A percentile compares a stretch with the other conserved stretches of the same genome.
Evolutionary conservation across 2,888 invertebrate species (phyloP).

Genomic region (Diplolepis rosae): DNA sequence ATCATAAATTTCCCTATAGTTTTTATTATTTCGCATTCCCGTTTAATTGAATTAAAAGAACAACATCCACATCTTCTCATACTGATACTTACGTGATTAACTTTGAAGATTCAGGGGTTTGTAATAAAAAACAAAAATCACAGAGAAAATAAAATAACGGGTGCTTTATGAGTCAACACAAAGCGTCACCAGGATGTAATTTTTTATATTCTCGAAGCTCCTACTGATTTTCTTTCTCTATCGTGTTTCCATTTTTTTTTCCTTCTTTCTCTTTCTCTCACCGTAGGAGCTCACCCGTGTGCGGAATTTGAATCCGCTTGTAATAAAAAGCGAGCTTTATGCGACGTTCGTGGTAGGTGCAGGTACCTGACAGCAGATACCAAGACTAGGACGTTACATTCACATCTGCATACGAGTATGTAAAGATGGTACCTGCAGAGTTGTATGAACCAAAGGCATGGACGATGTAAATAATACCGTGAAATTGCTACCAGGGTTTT

Average conservation of each 20-base stretch:
- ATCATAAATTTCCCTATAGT: not conserved
- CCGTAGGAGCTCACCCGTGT: slow-evolving; percentile 59
- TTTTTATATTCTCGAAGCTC: slow-evolving; percentile 57
- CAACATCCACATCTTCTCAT: slow-evolving; percentile 8
- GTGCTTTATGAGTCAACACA: slow-evolving; percentile 65
- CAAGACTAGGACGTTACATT: slow-evolving; percentile 37
- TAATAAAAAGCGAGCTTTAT: slow-evolving; percentile 73
- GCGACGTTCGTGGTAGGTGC: slow-evolving; percentile 62
- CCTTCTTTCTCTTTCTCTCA: slow-evolving; percentile 48
- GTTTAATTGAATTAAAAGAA: not conserved
- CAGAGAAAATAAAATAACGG: slow-evolving; percentile 68
- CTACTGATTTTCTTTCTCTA: slow-evolving; percentile 45
- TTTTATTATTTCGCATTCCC: not conserved
- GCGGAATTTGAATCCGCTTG: slow-evolving; percentile 73
- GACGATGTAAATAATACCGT: slow-evolving; percentile 64
- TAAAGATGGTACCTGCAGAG: slow-evolving; percentile 31
- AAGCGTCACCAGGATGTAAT: slow-evolving; percentile 46
- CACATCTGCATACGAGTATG: slow-evolving; percentile 36
- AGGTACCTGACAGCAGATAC: slow-evolving; percentile 39
- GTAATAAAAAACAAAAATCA: slow-evolving; percentile 60
- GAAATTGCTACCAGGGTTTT: slow-evolving; percentile 62
- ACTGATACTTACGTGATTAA: slow-evolving; percentile 22
- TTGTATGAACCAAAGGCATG: slow-evolving; percentile 22
- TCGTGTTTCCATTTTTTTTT: slow-evolving; percentile 46
- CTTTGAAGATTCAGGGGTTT: slow-evolving; percentile 13